Evolutionary conservation across 2,888 invertebrate genomes (phyloP).

Genomic region (Protodeltote pygarga): DNA sequence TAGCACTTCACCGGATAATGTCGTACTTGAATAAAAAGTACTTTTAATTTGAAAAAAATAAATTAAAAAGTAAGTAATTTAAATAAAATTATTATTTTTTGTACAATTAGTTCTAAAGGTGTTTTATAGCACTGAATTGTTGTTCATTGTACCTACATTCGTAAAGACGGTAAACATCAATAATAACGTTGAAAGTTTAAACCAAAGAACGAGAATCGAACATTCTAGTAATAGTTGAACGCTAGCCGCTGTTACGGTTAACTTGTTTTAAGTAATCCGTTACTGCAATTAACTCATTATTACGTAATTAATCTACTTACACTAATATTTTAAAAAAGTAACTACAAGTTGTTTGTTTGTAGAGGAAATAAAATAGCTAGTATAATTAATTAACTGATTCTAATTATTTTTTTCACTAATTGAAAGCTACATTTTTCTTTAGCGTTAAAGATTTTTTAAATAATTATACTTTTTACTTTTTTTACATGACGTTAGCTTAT

Average conservation of each 20-base stretch:
- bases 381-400: too few species aligned
- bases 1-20: too few species aligned
- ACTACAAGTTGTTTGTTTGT: too few species aligned
- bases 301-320: constrained; percentile 13
- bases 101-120: neutral
- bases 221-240: constrained; percentile 39
- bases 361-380: too few species aligned
- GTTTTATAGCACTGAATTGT: neutral
- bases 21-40: too few species aligned
- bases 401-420: too few species aligned
- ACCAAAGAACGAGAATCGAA: constrained; percentile 19
- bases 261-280: constrained; percentile 34
- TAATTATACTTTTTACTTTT: too few species aligned
- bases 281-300: constrained; percentile 30
- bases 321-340: too few species aligned
- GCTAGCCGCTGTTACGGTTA: constrained; percentile 23
- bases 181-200: neutral
- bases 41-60: too few species aligned
- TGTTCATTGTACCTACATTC: neutral
- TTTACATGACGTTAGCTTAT: too few species aligned
- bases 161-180: neutral
- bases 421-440: too few species aligned
- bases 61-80: neutral
- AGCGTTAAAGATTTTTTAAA: too few species aligned
- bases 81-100: neutral